A percentile compares a stretch with the other conserved stretches of the same genome.
These are phyloP conservation scores for Rhynchotus rufescens DNA, from an alignment of 2,797 vertebrate genomes.

Conservation along the genomic window DNA sequence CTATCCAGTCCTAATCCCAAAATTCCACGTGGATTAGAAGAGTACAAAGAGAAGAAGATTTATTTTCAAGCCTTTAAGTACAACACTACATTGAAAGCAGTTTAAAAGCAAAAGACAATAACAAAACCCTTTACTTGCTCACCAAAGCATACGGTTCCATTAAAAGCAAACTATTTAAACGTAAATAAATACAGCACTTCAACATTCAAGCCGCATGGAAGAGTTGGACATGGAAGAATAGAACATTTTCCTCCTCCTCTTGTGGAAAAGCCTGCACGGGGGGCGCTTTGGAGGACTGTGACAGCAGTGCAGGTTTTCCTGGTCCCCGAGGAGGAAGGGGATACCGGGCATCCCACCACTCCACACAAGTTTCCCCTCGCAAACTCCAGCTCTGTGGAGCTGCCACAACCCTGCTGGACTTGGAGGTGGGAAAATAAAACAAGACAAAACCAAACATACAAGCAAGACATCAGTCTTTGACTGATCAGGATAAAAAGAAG, in stretches of 20 bases:
- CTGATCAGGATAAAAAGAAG: background rate
- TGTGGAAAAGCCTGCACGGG: background rate
- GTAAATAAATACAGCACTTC: background rate
- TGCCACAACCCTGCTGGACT: background rate
- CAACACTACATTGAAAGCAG: background rate
- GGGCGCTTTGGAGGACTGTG: background rate
- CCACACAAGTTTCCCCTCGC: background rate
- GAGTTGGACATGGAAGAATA: background rate
- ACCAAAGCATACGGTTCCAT: background rate
- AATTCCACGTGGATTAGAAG: background rate
- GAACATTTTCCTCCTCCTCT: background rate
- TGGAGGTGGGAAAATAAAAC: background rate
- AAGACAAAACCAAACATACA: background rate
- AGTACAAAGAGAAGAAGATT: background rate
- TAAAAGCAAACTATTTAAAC: background rate
- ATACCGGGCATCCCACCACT: background rate
- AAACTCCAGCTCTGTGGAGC: background rate
- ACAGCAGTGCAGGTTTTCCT: background rate
- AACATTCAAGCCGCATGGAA: background rate
- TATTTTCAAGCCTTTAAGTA: background rate
- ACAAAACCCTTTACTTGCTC: background rate
- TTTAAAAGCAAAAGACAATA: background rate
- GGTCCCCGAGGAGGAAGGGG: background rate
- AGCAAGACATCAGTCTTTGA: background rate
- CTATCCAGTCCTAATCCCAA: background rate